These are phyloP conservation scores for Allolobophora icterica DNA, from an alignment of 2,888 invertebrate genomes.

Conservation along the genomic window DNA sequence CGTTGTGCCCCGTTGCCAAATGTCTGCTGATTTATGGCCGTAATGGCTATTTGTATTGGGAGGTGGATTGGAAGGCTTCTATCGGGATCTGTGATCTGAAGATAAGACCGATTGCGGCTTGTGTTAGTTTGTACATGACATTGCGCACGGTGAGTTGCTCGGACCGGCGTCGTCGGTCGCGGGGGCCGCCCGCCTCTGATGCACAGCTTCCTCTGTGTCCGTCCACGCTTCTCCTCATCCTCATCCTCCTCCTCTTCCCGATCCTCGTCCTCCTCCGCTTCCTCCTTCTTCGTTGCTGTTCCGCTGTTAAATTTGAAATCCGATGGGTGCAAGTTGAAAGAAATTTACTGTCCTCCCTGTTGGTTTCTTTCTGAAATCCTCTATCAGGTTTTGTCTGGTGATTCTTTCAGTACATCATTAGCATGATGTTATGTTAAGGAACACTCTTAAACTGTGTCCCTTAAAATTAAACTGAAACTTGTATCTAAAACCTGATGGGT, in stretches of 20 bases:
- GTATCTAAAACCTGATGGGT: neutral
- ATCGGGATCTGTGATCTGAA: slow-evolving; percentile 39
- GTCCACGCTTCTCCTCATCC: neutral
- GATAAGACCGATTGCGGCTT: slow-evolving; percentile 36
- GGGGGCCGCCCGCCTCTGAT: neutral
- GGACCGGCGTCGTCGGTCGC: slow-evolving; percentile 9
- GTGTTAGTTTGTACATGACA: slow-evolving; percentile 22
- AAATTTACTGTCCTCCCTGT: slow-evolving; percentile 26
- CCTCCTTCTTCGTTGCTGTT: neutral
- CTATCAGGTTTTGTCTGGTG: neutral
- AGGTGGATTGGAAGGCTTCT: slow-evolving; percentile 37
- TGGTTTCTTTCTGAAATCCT: neutral
- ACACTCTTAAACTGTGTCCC: no score
- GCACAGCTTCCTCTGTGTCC: slow-evolving; percentile 3
- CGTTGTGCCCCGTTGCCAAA: slow-evolving; percentile 38
- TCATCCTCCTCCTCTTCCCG: neutral
- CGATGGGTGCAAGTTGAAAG: slow-evolving; percentile 23
- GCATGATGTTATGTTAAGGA: neutral
- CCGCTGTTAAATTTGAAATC: slow-evolving; percentile 29
- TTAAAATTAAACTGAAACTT: neutral
- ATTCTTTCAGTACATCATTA: neutral
- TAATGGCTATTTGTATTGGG: slow-evolving; percentile 42
- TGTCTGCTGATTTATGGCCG: slow-evolving; percentile 42
- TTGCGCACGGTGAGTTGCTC: slow-evolving; percentile 26
- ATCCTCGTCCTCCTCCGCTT: neutral